Conservation (phyloP, 2,113 vertebrate species). For the Terrapene triunguis region DNA sequence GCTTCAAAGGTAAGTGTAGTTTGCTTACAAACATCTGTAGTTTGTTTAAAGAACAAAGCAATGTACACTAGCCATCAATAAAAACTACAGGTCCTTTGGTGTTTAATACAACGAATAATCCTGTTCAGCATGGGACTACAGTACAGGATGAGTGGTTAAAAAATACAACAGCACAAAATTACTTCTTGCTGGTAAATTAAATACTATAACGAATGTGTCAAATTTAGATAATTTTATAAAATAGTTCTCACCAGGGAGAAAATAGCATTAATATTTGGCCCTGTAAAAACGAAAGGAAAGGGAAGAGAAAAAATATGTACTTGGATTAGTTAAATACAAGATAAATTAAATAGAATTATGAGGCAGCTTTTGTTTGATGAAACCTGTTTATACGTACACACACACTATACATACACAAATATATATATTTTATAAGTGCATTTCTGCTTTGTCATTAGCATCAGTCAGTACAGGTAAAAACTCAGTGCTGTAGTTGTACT, state of each 20-base stretch:
- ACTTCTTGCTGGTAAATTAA: background rate
- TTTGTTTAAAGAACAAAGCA: background rate
- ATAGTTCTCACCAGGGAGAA: background rate
- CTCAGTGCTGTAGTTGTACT: background rate
- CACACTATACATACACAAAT: background rate
- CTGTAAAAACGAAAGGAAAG: background rate
- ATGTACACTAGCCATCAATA: background rate
- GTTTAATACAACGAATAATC: background rate
- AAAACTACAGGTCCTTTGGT: background rate
- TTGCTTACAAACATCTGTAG: background rate
- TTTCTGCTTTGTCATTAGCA: background rate
- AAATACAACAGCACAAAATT: background rate
- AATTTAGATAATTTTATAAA: background rate
- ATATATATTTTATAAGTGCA: background rate
- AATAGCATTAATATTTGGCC: background rate
- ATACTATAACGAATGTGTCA: background rate
- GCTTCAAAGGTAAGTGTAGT: conserved; percentile 88
- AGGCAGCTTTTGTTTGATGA: background rate
- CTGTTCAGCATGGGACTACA: background rate
- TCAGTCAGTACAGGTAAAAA: background rate
- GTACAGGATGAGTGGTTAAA: background rate
- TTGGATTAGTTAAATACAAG: background rate
- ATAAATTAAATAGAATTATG: background rate
- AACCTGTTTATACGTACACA: background rate
- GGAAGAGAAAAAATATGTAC: background rate